Evolutionary conservation across 2,797 vertebrate species (phyloP).

Genomic region (Mus minutoides): DNA sequence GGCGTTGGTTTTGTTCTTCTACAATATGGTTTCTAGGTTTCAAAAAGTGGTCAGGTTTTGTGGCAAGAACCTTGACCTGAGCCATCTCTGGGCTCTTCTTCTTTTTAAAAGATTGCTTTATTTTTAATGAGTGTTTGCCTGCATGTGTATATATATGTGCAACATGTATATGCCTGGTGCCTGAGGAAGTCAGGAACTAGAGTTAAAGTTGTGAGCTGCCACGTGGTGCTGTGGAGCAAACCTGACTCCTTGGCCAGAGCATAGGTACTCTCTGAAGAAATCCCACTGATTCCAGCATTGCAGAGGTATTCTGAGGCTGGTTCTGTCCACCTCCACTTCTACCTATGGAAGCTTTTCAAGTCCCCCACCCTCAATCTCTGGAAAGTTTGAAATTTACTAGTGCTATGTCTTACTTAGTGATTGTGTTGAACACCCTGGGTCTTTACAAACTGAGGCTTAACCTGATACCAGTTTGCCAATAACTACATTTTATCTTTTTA

Average conservation of each 20-base stretch:
- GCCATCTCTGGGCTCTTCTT: neutral
- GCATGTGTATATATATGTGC: neutral
- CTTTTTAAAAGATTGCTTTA: neutral
- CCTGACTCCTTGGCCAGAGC: neutral
- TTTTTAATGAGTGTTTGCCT: neutral
- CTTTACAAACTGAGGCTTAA: neutral
- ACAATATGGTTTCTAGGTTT: neutral
- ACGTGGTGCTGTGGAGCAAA: neutral
- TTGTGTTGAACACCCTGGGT: neutral
- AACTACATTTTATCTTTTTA: neutral
- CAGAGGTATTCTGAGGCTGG: neutral
- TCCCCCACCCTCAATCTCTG: neutral
- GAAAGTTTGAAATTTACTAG: neutral
- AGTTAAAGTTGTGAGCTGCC: neutral
- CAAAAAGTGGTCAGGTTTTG: neutral
- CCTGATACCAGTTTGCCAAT: neutral
- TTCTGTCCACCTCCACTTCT: neutral
- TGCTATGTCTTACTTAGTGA: neutral
- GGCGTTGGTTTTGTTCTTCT: neutral
- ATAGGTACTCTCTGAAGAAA: neutral
- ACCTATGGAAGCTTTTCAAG: neutral
- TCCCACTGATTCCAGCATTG: neutral
- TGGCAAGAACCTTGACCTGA: neutral
- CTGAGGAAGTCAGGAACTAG: neutral
- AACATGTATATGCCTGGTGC: neutral